These are phyloP conservation scores for Clitarchus hookeri DNA, from an alignment of 2,888 invertebrate genomes.

Conservation along the genomic window DNA sequence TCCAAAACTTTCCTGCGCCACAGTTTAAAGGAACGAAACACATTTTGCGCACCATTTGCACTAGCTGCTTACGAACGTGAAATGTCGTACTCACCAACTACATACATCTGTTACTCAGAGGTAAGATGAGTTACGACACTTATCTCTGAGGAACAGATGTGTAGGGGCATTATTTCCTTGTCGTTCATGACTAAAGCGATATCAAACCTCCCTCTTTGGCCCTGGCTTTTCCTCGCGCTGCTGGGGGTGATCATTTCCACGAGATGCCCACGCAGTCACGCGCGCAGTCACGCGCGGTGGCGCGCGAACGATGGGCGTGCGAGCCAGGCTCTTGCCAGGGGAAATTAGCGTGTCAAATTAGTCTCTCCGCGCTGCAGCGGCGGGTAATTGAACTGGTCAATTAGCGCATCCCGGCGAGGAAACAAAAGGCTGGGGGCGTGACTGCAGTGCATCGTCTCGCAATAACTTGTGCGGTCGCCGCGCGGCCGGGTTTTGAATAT, in stretches of 20 bases:
- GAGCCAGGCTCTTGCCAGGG: background rate
- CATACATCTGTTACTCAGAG: too few relatives aligned
- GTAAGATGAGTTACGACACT: too few relatives aligned
- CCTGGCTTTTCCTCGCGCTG: background rate
- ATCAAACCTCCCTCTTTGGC: too few relatives aligned
- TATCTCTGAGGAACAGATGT: too few relatives aligned
- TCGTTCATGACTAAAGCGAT: too few relatives aligned
- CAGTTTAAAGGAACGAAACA: too few relatives aligned
- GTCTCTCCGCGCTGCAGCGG: background rate
- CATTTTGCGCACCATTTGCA: too few relatives aligned
- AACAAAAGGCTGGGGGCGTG: background rate
- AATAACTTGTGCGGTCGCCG: background rate
- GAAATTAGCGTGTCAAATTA: conserved; percentile 19
- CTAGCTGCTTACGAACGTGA: too few relatives aligned
- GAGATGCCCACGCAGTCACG: background rate
- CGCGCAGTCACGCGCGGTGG: conserved; percentile 46
- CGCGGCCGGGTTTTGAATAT: background rate
- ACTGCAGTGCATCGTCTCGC: background rate
- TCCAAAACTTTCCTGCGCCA: too few relatives aligned
- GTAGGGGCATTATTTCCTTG: too few relatives aligned
- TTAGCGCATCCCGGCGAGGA: background rate
- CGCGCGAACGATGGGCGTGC: conserved; percentile 34
- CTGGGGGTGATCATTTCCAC: background rate
- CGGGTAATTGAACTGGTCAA: background rate
- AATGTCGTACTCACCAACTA: too few relatives aligned